These are phyloP conservation scores for Fopius arisanus DNA, from an alignment of 1,140 invertebrate genomes.

Conservation along the genomic window DNA sequence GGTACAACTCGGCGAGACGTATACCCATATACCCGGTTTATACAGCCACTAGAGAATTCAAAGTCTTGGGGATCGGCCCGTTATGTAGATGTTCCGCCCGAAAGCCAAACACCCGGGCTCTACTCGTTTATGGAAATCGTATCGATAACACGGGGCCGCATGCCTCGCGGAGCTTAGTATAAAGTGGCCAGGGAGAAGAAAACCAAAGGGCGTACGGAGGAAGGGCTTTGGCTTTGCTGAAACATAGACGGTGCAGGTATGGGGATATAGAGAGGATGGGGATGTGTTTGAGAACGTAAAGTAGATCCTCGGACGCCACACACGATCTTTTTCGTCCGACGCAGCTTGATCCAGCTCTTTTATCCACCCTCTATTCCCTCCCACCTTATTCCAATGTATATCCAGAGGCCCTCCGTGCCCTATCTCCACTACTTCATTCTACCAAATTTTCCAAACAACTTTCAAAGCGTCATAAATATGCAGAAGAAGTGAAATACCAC, in stretches of 20 bases:
- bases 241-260: slow-evolving; percentile 11
- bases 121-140: slow-evolving; percentile 28
- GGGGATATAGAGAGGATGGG: not conserved
- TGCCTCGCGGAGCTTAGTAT: slow-evolving; percentile 26
- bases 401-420: not conserved
- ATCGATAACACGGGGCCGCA: slow-evolving; percentile 29
- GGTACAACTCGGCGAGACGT: not conserved
- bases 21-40: slow-evolving; percentile 14
- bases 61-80: slow-evolving; percentile 29
- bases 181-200: slow-evolving; percentile 14
- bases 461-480: not conserved
- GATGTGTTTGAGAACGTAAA: not conserved
- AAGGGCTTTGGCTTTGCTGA: not conserved
- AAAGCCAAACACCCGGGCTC: slow-evolving; percentile 29
- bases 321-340: slow-evolving; percentile 15
- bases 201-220: not conserved
- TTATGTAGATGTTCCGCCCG: slow-evolving; percentile 29
- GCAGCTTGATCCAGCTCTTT: slow-evolving; percentile 6
- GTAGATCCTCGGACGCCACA: slow-evolving; percentile 1
- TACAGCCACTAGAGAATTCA: slow-evolving; percentile 30
- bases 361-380: not conserved
- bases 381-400: not conserved
- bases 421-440: not conserved
- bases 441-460: not conserved
- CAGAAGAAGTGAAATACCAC: not conserved